phyloP scores from a whole-genome alignment of 2,888 invertebrate species.

The Scaptomyza tumidula region DNA sequence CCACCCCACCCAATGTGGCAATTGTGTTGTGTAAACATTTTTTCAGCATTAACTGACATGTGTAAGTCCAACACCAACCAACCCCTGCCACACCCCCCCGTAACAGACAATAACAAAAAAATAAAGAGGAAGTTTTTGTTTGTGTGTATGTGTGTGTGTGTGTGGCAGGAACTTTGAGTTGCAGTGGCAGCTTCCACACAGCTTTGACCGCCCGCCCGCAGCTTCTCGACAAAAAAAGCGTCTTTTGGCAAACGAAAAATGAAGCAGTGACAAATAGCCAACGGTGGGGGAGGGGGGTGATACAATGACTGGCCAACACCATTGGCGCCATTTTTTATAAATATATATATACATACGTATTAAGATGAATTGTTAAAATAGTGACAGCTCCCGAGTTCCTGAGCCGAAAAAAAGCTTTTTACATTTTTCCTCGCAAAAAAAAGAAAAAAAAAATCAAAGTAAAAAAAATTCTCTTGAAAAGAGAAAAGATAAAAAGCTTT shows the following conservation, averaged over 20 bases:
- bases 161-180: constrained; percentile 37
- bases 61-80: constrained; percentile 53
- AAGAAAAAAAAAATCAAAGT: constrained; percentile 3
- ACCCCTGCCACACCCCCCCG: constrained; percentile 2
- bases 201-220: background rate
- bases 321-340: constrained; percentile 69
- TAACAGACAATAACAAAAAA: constrained; percentile 4
- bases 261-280: constrained; percentile 69
- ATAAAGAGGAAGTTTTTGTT: constrained; percentile 42
- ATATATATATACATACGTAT: constrained; percentile 40
- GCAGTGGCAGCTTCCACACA: constrained; percentile 1
- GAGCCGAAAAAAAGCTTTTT: constrained; percentile 21
- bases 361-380: constrained; percentile 75
- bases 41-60: constrained; percentile 77
- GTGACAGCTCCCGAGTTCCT: constrained; percentile 59
- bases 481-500: constrained; percentile 13
- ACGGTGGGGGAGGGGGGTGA: constrained; percentile 4
- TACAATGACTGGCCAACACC: constrained; percentile 61
- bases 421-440: background rate
- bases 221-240: background rate
- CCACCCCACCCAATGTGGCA: constrained; percentile 42
- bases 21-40: constrained; percentile 78
- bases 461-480: background rate
- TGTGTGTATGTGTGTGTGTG: constrained; percentile 12
- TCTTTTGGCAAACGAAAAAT: constrained; percentile 34